A percentile compares a stretch with the other conserved stretches of the same genome.
These are phyloP conservation scores for Cheilosia impressa DNA, from an alignment of 2,888 invertebrate species.

Conservation along the genomic window DNA sequence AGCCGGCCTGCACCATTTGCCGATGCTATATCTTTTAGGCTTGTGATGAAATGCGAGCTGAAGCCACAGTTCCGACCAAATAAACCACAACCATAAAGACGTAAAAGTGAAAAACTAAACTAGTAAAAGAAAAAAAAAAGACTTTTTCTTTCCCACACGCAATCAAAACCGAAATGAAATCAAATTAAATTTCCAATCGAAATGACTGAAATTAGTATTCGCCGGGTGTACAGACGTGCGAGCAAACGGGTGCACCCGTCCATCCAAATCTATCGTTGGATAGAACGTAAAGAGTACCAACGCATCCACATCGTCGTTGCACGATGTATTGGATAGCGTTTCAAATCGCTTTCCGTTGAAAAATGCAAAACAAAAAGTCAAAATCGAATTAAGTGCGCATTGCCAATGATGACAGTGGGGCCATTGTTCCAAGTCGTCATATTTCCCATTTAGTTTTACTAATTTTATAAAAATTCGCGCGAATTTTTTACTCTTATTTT, in stretches of 20 bases:
- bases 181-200: constrained; percentile 55
- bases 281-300: constrained; percentile 10
- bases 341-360: constrained; percentile 28
- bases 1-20: neutral
- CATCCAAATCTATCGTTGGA: constrained; percentile 41
- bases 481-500: too few relatives aligned
- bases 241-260: constrained; percentile 27
- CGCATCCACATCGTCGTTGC: neutral
- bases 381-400: too few relatives aligned
- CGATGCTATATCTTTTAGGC: neutral
- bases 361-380: neutral
- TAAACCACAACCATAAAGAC: neutral
- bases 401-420: neutral
- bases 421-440: neutral
- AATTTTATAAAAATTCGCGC: too few relatives aligned
- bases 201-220: constrained; percentile 68
- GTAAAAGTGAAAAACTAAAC: neutral
- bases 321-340: neutral
- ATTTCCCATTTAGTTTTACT: too few relatives aligned
- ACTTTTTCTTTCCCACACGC: constrained; percentile 65
- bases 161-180: constrained; percentile 39
- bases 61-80: neutral
- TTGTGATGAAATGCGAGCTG: neutral
- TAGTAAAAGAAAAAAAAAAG: constrained; percentile 21
- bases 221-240: constrained; percentile 49